Base-by-base conservation (phyloP, 2,113 vertebrate genomes). In the Rattus rattus region DNA sequence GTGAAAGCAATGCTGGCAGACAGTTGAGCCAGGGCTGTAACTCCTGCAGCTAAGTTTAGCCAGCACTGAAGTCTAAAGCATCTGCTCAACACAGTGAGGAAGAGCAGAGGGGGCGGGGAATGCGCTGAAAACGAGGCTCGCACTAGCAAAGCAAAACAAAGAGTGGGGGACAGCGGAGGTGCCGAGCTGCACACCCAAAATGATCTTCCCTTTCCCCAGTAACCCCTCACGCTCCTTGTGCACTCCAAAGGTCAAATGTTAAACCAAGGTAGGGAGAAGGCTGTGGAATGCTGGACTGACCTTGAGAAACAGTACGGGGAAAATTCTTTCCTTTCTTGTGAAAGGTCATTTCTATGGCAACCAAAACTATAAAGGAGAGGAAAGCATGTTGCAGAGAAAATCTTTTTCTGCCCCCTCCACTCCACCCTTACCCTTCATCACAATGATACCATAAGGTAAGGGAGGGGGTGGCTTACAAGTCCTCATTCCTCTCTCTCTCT, bases 281-380 rank as follows among this genome's bases (percentile, higher is more conserved):
- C 81, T 94, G 85, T 67, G n/a, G 92, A 95, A 96, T 90, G 72
- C 54, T 79, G 88, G 61, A 12, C 70, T 88, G 73, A 92, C 85
- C 91, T 90, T 88, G 49, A 91, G 47, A 80, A 52, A 91, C 2
- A 30, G 36, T 52, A 33, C 85, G 79, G 20, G 91, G 94, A 92
- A 97, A 97, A 92, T 30, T 77, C 80, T 76, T 69, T 87, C 76
- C 77, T 59, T 89, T 94, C 52, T 85, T 67, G 43, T 75, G 43
- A 94, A 96, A 97, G 90, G 95, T 92, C 90, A 96, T 96, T 94
- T 96, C 96, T 94, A 93, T 56, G 49, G 95, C 67, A 65, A 96
- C 88, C 54, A 63, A 94, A 90, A 95, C 30, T 26, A 11, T 54
- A 73, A 93, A 96, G 70, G 47, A 72, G 54, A 72, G 54, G 30